phyloP scores from a whole-genome alignment of 2,113 vertebrate genomes.

The Cyrtonyx montezumae region DNA sequence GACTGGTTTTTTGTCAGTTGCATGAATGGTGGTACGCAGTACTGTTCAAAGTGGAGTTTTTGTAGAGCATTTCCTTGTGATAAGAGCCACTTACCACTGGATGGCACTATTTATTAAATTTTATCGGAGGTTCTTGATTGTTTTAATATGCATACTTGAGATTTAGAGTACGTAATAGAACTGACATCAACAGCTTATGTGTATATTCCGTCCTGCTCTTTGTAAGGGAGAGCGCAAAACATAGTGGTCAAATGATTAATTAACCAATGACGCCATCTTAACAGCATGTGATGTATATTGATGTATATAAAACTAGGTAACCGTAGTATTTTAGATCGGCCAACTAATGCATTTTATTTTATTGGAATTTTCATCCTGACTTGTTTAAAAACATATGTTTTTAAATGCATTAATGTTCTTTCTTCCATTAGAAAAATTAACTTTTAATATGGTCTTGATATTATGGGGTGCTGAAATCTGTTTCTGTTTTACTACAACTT shows the following conservation, averaged over 20 bases:
- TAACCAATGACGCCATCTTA: neutral
- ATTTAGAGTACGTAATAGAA: neutral
- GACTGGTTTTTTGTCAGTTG: neutral
- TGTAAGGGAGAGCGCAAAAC: neutral
- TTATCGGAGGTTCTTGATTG: neutral
- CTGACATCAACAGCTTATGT: neutral
- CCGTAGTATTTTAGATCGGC: neutral
- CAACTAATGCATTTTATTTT: neutral
- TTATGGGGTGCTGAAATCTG: neutral
- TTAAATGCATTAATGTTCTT: neutral
- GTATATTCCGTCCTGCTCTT: neutral
- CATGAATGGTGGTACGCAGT: neutral
- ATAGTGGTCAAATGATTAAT: neutral
- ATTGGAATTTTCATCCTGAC: neutral
- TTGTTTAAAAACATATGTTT: neutral
- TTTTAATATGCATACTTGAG: neutral
- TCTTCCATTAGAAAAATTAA: neutral
- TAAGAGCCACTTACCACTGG: conserved; percentile 53
- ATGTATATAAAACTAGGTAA: neutral
- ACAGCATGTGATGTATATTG: rapidly evolving
- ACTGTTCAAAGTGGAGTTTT: rapidly evolving
- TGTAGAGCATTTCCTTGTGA: neutral
- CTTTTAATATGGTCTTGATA: neutral
- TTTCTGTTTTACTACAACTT: neutral
- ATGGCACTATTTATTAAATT: conserved; percentile 72